A percentile compares a stretch with the other conserved stretches of the same genome.
phyloP scores from a whole-genome alignment of 2,888 invertebrate species.

The Tipula helvola region DNA sequence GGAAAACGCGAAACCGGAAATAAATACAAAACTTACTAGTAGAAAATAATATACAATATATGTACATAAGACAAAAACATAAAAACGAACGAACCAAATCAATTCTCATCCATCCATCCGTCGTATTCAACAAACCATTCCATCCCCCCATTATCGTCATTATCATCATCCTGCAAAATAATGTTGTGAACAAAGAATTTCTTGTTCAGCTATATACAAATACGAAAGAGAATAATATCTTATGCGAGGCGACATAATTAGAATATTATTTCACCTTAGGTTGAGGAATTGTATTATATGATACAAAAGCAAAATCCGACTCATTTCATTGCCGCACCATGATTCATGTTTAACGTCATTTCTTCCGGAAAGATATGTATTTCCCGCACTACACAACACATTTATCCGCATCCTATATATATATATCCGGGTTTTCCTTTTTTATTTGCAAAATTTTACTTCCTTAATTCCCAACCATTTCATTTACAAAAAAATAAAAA shows the following conservation, averaged over 20 bases:
- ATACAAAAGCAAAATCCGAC: neutral
- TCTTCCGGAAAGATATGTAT: neutral
- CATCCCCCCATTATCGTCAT: neutral
- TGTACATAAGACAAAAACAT: neutral
- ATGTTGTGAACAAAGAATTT: neutral
- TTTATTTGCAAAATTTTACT: neutral
- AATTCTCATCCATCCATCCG: slow-evolving; percentile 10
- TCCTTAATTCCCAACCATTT: neutral
- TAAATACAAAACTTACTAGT: neutral
- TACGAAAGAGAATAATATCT: neutral
- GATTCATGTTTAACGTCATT: neutral
- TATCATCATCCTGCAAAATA: neutral
- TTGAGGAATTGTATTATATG: neutral
- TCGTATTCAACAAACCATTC: neutral
- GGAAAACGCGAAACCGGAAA: neutral
- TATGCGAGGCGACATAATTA: neutral
- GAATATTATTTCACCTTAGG: neutral
- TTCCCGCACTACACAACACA: neutral
- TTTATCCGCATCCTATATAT: neutral
- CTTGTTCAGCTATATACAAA: neutral
- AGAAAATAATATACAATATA: neutral
- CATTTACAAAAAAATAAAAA: neutral
- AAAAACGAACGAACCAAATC: slow-evolving; percentile 8
- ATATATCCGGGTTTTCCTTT: neutral
- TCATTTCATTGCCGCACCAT: neutral